Percentiles rank a stretch among this genome's conserved stretches.
phyloP scores from a whole-genome alignment of 2,888 invertebrate species.

The Eupithecia centaureata region DNA sequence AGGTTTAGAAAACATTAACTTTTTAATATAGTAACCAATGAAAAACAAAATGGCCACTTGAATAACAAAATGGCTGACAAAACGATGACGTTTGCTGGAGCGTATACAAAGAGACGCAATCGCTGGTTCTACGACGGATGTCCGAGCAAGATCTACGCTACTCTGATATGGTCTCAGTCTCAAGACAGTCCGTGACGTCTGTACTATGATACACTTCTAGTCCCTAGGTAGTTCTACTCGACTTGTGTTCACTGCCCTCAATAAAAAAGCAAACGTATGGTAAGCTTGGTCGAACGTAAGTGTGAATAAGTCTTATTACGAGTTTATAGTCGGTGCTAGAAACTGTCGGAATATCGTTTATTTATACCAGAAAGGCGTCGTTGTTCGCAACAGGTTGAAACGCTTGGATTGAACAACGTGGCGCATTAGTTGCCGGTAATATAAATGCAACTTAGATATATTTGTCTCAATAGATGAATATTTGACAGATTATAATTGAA shows the following conservation, averaged over 20 bases:
- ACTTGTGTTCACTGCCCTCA: constrained; percentile 66
- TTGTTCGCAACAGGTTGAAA: no score
- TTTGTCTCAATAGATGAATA: no score
- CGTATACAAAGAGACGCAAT: constrained; percentile 54
- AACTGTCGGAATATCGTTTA: no score
- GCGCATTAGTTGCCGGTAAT: no score
- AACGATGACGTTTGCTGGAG: constrained; percentile 27
- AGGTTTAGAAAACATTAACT: not conserved
- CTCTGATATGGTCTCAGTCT: constrained; percentile 83
- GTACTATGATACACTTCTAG: constrained; percentile 78
- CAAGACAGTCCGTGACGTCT: constrained; percentile 80
- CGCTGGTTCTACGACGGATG: constrained; percentile 80
- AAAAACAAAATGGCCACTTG: not conserved
- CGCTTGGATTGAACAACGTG: no score
- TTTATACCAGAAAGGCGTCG: no score
- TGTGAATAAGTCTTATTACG: not conserved
- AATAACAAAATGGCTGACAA: constrained; percentile 2
- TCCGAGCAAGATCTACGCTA: constrained; percentile 70
- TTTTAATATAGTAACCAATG: not conserved
- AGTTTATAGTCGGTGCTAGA: not conserved
- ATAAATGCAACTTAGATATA: no score
- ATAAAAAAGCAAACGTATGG: not conserved
- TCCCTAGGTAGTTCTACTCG: constrained; percentile 72
- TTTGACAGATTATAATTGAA: no score
- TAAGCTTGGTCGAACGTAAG: not conserved